Evolutionary conservation across 2,888 invertebrate genomes (phyloP).

Genomic region (Zele albiditarsus): DNA sequence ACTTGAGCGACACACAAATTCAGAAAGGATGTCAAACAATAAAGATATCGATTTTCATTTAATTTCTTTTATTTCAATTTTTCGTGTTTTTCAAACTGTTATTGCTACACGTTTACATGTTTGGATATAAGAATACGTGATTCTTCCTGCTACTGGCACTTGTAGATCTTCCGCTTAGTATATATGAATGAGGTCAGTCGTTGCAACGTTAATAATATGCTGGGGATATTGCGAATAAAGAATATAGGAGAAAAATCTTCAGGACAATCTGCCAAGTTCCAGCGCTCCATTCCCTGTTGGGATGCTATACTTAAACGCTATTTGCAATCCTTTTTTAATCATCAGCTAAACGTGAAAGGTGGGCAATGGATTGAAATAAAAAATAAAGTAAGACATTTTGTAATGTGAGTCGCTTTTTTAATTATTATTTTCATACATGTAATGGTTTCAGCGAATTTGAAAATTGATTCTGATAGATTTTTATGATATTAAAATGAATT

Average conservation of each 20-base stretch:
- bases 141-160: constrained; percentile 8
- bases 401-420: not conserved
- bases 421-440: not conserved
- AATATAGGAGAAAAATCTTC: not conserved
- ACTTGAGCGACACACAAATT: not conserved
- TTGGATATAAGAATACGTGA: not conserved
- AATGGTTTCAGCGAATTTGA: not conserved
- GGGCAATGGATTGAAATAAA: not conserved
- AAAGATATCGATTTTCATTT: not conserved
- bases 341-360: not conserved
- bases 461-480: too few relatives aligned
- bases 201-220: constrained; percentile 25
- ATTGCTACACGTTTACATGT: not conserved
- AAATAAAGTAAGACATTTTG: not conserved
- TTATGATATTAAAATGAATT: not conserved
- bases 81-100: not conserved
- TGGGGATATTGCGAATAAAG: constrained; percentile 4
- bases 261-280: not conserved
- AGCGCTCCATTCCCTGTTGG: not conserved
- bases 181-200: constrained; percentile 26
- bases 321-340: constrained; percentile 25
- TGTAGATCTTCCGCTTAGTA: not conserved
- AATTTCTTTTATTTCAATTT: too few relatives aligned
- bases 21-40: constrained; percentile 17
- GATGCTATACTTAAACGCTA: constrained; percentile 8